These are phyloP conservation scores for Ciona savignyi DNA, from an alignment of 23 tunicate genomes.

Conservation along the genomic window DNA sequence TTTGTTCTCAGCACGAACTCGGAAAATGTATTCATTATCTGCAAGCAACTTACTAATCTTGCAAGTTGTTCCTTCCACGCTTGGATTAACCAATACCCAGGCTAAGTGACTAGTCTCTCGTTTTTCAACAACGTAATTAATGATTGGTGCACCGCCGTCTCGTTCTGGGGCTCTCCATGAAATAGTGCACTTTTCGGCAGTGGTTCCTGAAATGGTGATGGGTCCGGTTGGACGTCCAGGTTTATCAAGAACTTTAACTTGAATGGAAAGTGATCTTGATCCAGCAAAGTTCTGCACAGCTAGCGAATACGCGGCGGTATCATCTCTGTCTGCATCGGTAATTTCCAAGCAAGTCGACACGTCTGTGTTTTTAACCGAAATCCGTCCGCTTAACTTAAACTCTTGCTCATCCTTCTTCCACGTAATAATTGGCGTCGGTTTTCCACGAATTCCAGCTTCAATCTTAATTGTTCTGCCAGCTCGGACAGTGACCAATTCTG, in stretches of 20 bases:
- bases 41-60: constrained; percentile 49
- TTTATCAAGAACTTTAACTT: constrained; percentile 73
- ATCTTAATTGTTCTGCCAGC: constrained; percentile 82
- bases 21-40: constrained; percentile 89
- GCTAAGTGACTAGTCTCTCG: constrained; percentile 90
- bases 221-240: constrained; percentile 80
- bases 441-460: constrained; percentile 77
- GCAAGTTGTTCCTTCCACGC: constrained; percentile 48
- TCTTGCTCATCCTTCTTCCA: constrained; percentile 70
- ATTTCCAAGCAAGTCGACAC: constrained; percentile 48
- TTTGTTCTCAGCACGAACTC: constrained; percentile 94
- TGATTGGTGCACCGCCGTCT: constrained; percentile 77
- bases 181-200: constrained; percentile 47
- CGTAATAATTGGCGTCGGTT: constrained; percentile 62
- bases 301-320: constrained; percentile 72
- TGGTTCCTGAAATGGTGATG: constrained; percentile 22
- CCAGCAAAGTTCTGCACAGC: constrained; percentile 71
- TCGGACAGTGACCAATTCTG: constrained; percentile 26
- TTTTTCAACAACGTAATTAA: constrained; percentile 82
- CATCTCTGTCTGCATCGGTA: constrained; percentile 43
- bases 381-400: constrained; percentile 23
- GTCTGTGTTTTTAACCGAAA: constrained; percentile 32
- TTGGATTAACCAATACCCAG: constrained; percentile 78
- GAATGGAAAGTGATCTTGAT: constrained; percentile 34
- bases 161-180: constrained; percentile 64